Evolutionary conservation across 2,888 invertebrate species (phyloP), one percentile per base, ranked within the genome.

Genomic region (Ophion ellenae): DNA sequence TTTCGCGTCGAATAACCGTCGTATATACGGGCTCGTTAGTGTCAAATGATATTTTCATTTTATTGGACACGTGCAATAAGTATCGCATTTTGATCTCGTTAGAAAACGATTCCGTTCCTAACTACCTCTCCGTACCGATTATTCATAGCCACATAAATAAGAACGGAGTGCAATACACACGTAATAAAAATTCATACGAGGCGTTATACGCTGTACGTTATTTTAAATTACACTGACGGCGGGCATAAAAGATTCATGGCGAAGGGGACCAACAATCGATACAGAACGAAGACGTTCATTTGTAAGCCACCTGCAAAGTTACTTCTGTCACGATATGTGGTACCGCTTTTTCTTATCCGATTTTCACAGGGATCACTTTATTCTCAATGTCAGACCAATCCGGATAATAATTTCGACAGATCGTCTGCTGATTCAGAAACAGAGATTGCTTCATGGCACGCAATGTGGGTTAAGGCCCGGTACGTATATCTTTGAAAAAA

Each of bases 211-310:
- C 47, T 63, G 20, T n/a, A 36, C 53, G 10, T 67, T 83, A 17
- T 36, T 61, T 40, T 40, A 73, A 81, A 81, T 76, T 66, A 61
- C 73, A 73, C 66, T 20, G 57, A 45, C 73, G 81, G 71, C 79
- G 57, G 76, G 14, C 64, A 80, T 84, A 70, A 84, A 84, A 84
- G 64, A 84, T 84, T 84, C 80, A 80, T 70, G 70, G 75, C 45
- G 70, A 84, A 69, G 59, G 64, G 74, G 75, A 28, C 64, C 47
- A n/a, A 20, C 64, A 84, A 84, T 84, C 84, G 80, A 84, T 84
- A 80, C 70, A 71, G 69, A 73, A 40, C 75, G 61, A 47, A 53
- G 36, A 10, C 57, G 63, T 71, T 80, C 40, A 80, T 57, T 24
- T 70, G 28, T 45, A n/a, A 36, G 32, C 14, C 36, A 53, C 5